Conservation (phyloP, 2,797 vertebrate species). For the Sorex maritimensis region DNA sequence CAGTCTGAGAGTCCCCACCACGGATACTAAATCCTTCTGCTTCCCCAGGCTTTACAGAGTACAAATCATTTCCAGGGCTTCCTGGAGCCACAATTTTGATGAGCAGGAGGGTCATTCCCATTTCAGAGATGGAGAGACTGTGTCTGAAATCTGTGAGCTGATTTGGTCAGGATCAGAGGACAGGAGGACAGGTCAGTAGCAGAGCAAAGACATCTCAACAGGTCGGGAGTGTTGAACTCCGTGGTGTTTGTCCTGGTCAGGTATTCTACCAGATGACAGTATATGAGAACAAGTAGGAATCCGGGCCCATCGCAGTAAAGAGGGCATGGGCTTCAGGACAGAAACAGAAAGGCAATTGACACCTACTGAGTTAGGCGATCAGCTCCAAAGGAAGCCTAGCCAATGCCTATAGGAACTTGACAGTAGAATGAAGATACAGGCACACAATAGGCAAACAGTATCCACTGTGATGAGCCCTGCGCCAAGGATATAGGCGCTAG, state of each 20-base stretch:
- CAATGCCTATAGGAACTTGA: background rate
- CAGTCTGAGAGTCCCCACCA: background rate
- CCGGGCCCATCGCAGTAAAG: background rate
- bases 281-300: background rate
- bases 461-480: too few relatives aligned
- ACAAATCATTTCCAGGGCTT: background rate
- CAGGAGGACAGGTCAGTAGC: accelerated
- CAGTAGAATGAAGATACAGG: background rate
- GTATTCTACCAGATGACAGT: background rate
- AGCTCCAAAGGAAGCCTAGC: background rate
- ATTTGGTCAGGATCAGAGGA: background rate
- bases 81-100: too few relatives aligned
- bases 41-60: background rate
- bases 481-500: background rate
- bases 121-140: constrained; percentile 59
- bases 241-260: background rate
- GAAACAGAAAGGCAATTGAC: background rate
- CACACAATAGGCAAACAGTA: background rate
- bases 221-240: background rate
- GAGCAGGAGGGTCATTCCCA: background rate
- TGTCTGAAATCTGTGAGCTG: constrained; percentile 4
- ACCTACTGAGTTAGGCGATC: background rate
- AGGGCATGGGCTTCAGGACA: background rate
- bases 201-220: constrained; percentile 16
- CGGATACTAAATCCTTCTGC: background rate